Conservation (phyloP, 2,113 vertebrate genomes). For the Chunga burmeisteri region DNA sequence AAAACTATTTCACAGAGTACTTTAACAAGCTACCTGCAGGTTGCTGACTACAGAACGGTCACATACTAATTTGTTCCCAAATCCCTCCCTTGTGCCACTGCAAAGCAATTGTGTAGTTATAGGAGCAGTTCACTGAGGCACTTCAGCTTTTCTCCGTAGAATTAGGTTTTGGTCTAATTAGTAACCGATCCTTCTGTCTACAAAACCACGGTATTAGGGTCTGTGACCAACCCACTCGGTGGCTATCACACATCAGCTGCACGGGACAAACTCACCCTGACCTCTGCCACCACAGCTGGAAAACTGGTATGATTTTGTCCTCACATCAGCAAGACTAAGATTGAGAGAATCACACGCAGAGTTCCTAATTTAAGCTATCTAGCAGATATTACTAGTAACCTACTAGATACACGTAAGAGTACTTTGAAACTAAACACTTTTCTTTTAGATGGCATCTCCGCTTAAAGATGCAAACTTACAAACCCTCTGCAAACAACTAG, state of each 20-base stretch:
- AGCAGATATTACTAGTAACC: neutral
- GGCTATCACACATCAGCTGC: neutral
- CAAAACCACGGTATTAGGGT: neutral
- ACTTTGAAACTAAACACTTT: neutral
- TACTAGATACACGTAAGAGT: neutral
- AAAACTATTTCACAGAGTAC: neutral
- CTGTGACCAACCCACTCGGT: neutral
- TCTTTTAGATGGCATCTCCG: neutral
- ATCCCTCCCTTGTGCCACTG: neutral
- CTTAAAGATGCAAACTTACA: neutral
- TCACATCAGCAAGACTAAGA: neutral
- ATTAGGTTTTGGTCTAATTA: neutral
- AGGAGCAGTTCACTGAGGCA: neutral
- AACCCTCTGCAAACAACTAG: neutral
- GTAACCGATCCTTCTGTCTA: neutral
- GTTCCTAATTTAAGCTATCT: neutral
- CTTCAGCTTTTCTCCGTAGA: neutral
- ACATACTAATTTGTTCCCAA: neutral
- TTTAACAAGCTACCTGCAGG: neutral
- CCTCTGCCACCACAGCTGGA: neutral
- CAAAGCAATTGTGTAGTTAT: neutral
- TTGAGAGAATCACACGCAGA: neutral
- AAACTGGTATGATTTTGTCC: neutral
- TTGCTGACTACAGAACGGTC: neutral
- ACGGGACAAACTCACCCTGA: neutral